Base-by-base conservation (phyloP, 2,888 invertebrate species). In the Cheilosia scutellata region DNA sequence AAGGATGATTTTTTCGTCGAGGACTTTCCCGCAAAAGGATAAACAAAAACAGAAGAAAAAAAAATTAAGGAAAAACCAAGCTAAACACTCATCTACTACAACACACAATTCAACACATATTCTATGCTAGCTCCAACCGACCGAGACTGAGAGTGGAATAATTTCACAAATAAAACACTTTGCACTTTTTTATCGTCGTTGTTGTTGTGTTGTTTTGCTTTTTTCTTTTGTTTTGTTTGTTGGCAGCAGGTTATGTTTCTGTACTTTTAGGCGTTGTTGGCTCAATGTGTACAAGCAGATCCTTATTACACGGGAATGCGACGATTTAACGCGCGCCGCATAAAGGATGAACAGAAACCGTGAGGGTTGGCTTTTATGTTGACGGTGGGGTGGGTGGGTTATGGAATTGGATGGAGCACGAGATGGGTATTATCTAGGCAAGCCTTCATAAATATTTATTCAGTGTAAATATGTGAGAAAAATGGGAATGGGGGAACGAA, bases 141-240 rank as follows among this genome's bases (percentile, higher is more conserved):
- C 71, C 76, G 74, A 71, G 66, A 76, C 80, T 86, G 76, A 86
- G 66, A 82, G 72, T 77, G 72, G 80, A 86, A 86, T 86, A 86
- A 86, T 86, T 79, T 86, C 72, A 77, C 84, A 86, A 86, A 86
- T 86, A 76, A 86, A 82, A 86, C 82, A 82, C 82, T 82, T 82
- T 84, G 72, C 57, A 79, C 75, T 62, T 79, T 74, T 65, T 57
- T 74, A 53, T 82, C 62, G 68, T 58, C 31, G 57, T 63, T 87
- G 79, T 82, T 71, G 66, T 82, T 58, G 44, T 58, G 65, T 62
- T 87, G 60, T 37, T 74, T 40, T 57, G n/a, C 1, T 16, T 75
- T 62, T 44, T 60, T 65, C 13, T 63, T 72, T 71, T 60, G 65
- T 76, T 77, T 47, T 82, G 53, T 62, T 68, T 79, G 72, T 57